Conservation (phyloP, 2,797 vertebrate genomes). For the Mus minutoides region DNA sequence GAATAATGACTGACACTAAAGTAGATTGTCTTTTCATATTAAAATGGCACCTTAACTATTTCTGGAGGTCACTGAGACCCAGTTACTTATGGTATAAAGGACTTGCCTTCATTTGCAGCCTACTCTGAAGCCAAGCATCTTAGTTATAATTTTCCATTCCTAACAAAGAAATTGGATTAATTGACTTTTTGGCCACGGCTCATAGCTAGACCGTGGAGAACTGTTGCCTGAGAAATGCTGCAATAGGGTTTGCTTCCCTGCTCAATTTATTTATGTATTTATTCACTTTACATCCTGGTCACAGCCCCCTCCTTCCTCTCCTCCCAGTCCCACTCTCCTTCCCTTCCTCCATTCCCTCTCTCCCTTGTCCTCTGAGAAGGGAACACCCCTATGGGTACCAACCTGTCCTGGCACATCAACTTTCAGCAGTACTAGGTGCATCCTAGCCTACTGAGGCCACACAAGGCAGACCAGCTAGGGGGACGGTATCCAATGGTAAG, state of each 20-base stretch:
- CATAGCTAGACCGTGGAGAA: too few relatives aligned
- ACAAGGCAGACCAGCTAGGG: background rate
- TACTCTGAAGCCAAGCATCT: background rate
- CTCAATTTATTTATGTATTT: background rate
- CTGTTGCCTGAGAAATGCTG: background rate
- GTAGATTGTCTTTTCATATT: background rate
- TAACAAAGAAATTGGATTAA: background rate
- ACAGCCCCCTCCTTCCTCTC: background rate
- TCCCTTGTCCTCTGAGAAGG: background rate
- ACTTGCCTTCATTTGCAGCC: background rate
- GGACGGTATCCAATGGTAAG: background rate
- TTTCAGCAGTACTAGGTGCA: background rate
- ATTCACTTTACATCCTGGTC: background rate
- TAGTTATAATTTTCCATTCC: background rate
- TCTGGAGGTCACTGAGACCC: background rate
- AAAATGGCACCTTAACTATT: background rate
- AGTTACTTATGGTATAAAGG: background rate
- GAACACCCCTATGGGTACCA: background rate
- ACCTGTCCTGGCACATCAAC: background rate
- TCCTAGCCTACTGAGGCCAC: background rate
- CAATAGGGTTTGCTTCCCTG: background rate
- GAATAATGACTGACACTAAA: background rate
- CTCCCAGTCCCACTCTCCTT: background rate
- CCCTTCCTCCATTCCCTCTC: background rate
- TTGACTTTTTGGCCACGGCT: background rate